Evolutionary conservation across 30 jellyfish, hydroid and myxozoan genomes (phyloP).

Genomic region (Phacellophora camtschatica): DNA sequence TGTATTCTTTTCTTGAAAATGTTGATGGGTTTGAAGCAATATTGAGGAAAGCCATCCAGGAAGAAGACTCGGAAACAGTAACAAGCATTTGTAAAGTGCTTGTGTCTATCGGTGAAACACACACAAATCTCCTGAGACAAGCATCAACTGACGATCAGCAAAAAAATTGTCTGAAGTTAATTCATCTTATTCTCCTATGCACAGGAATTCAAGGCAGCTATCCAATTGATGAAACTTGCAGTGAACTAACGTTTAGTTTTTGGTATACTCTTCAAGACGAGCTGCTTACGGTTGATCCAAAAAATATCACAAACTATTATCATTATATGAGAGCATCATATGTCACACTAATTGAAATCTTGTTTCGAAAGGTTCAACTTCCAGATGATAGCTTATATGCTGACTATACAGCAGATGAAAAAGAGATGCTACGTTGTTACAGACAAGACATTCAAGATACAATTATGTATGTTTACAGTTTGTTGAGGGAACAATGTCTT

Average conservation of each 20-base stretch:
- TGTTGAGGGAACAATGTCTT: constrained; percentile 72
- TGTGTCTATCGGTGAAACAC: constrained; percentile 76
- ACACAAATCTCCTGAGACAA: constrained; percentile 45
- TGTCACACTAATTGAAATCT: constrained; percentile 57
- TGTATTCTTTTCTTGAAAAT: constrained; percentile 42
- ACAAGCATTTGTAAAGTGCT: constrained; percentile 57
- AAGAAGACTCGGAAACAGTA: constrained; percentile 31
- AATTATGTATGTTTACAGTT: constrained; percentile 59
- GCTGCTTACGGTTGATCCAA: constrained; percentile 39
- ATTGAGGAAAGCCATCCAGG: constrained; percentile 24
- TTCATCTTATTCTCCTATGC: constrained; percentile 45
- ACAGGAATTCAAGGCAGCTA: constrained; percentile 65
- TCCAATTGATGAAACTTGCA: constrained; percentile 84
- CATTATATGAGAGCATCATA: constrained; percentile 51
- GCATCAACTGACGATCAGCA: constrained; percentile 64
- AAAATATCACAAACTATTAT: constrained; percentile 47
- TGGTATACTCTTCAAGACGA: constrained; percentile 89
- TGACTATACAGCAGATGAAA: constrained; percentile 62
- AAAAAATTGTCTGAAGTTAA: constrained; percentile 46
- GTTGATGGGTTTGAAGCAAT: constrained; percentile 49
- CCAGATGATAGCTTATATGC: constrained; percentile 57
- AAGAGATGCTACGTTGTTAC: constrained; percentile 80
- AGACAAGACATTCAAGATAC: constrained; percentile 90
- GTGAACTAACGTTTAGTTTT: constrained; percentile 82
- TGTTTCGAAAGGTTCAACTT: constrained; percentile 56